Evolutionary conservation across 2,113 vertebrate genomes (phyloP).

Genomic region (Dipodomys ordii): DNA sequence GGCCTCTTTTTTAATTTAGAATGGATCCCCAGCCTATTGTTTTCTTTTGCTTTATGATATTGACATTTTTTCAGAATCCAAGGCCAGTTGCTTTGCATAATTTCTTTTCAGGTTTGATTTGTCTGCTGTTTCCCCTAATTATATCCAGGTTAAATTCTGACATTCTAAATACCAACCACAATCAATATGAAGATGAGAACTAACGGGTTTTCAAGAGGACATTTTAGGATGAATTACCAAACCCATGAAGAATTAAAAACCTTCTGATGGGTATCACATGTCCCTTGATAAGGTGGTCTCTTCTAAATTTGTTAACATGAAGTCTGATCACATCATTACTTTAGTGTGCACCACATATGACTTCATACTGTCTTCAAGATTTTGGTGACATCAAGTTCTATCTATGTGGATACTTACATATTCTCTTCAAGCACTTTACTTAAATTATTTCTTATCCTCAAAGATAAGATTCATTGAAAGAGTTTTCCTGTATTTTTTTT

Average conservation of each 20-base stretch:
- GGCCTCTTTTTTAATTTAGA: conserved; percentile 6
- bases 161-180: not conserved
- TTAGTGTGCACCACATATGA: not conserved
- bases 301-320: not conserved
- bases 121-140: not conserved
- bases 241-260: not conserved
- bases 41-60: not conserved
- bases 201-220: not conserved
- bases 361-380: not conserved
- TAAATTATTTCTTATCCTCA: not conserved
- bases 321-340: not conserved
- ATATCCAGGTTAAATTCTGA: conserved; percentile 36
- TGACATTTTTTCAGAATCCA: conserved; percentile 1
- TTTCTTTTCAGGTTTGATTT: conserved; percentile 48
- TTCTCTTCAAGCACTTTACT: not conserved
- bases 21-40: not conserved
- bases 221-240: conserved; percentile 37
- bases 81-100: not conserved
- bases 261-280: not conserved
- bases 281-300: not conserved
- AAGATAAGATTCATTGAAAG: not conserved
- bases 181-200: conserved; percentile 25
- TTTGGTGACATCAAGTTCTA: not conserved
- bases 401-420: not conserved
- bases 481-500: not conserved